These are phyloP conservation scores for Amphiprion ocellaris DNA, from an alignment of 2,113 vertebrate species.

Conservation along the genomic window DNA sequence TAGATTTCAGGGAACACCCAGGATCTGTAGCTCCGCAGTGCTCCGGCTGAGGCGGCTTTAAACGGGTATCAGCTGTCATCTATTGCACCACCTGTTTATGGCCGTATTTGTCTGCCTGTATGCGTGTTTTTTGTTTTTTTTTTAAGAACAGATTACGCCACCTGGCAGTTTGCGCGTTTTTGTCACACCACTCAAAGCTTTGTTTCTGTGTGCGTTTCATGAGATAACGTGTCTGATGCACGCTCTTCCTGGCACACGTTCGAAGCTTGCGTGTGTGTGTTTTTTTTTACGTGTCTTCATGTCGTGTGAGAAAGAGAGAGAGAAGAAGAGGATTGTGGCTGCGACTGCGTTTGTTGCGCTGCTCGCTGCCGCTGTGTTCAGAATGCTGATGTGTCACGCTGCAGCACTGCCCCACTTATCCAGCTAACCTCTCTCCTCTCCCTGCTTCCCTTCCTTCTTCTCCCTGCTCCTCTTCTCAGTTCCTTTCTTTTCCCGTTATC, in stretches of 20 bases:
- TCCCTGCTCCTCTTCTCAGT: constrained; percentile 29
- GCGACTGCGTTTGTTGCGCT: constrained; percentile 71
- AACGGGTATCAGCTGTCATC: constrained; percentile 30
- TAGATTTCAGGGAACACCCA: constrained; percentile 44
- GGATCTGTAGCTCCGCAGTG: constrained; percentile 46
- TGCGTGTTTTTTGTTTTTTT: background rate
- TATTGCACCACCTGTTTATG: constrained; percentile 1
- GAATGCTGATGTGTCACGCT: constrained; percentile 89
- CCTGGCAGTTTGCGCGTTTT: constrained; percentile 22
- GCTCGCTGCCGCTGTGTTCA: constrained; percentile 77
- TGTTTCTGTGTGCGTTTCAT: constrained; percentile 19
- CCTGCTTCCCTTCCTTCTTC: constrained; percentile 20
- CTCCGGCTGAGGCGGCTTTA: constrained; percentile 4
- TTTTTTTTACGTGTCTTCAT: constrained; percentile 4
- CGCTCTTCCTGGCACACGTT: constrained; percentile 29
- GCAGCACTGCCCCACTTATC: constrained; percentile 87
- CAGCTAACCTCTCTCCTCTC: constrained; percentile 81
- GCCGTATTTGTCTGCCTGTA: background rate
- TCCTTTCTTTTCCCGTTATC: constrained; percentile 22
- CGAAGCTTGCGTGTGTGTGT: constrained; percentile 15
- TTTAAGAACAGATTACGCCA: constrained; percentile 20
- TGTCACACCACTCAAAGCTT: constrained; percentile 21
- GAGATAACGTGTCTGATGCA: constrained; percentile 41
- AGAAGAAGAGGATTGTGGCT: constrained; percentile 50
- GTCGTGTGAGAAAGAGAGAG: constrained; percentile 16